Percentiles rank a stretch among this genome's conserved stretches.
These are phyloP conservation scores for Notothenia rossii DNA, from an alignment of 2,113 vertebrate genomes.

Conservation along the genomic window DNA sequence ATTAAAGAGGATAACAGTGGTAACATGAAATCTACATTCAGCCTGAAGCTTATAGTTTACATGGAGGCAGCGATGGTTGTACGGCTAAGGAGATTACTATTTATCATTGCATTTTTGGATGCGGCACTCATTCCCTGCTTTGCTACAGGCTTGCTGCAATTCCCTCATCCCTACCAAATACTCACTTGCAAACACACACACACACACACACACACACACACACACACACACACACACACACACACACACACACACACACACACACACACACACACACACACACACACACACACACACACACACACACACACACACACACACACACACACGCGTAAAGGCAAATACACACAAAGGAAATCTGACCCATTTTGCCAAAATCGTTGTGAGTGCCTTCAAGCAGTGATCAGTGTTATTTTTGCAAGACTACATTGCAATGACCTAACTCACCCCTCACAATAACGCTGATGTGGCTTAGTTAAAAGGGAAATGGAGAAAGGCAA, in stretches of 20 bases:
- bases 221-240: neutral
- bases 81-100: constrained; percentile 57
- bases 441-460: neutral
- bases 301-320: constrained; percentile 1
- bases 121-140: neutral
- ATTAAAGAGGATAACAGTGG: constrained; percentile 56
- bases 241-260: neutral
- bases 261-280: neutral
- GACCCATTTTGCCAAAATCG: constrained; percentile 24
- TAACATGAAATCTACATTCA: constrained; percentile 60
- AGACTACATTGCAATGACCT: neutral
- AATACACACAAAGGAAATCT: constrained; percentile 1
- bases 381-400: neutral
- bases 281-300: neutral
- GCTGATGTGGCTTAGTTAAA: neutral
- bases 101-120: constrained; percentile 63
- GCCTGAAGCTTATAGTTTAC: constrained; percentile 60
- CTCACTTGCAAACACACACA: neutral
- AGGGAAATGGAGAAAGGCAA: neutral
- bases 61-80: constrained; percentile 52
- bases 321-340: neutral
- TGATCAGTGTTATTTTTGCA: neutral
- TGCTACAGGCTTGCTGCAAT: constrained; percentile 27
- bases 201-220: neutral
- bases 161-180: constrained; percentile 18